Evolutionary conservation across 2,888 invertebrate genomes (phyloP), one percentile per base, ranked within the genome.

Genomic region (Nomada hirtipes): DNA sequence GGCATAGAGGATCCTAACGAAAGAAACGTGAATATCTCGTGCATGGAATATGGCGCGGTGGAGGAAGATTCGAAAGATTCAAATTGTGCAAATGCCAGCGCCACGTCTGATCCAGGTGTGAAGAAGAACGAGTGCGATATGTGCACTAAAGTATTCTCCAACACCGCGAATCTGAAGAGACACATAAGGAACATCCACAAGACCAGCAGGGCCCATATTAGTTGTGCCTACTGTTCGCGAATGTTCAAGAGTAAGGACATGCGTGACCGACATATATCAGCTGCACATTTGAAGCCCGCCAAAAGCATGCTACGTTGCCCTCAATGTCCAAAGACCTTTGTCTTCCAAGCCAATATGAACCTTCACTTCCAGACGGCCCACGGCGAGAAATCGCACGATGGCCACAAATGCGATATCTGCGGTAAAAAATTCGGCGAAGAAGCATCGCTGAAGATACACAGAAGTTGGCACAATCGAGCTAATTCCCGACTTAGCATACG

Each of bases 381-480:
- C 23, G 47, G 61, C 2, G 64, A 65, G 10, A 78, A 73, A 61
- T 36, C 75, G 4, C n/a, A 29, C 1, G 65, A 23, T 0, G 71
- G 94, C 80, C 95, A 95, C 88, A 95, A 95, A 91, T 96, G 96
- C 87, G 95, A 95, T 85, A 95, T 96, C 70, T 96, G 96, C 86
- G 95, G 95, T 1, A 96, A 96, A 83, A 94, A 95, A 0, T 95
- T 96, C 68, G 95, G 94, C 79, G 96, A 96, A 18, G 96, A 96
- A 29, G 94, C 95, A 23, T 96, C 96, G 15, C 91, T 96, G 44
- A 96, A 95, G 69, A 96, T 94, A 93, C 96, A 95, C 93, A 95
- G 93, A 93, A 96, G 94, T 91, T 96, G 91, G 94, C 96, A 93
- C 94, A 96, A 93, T 92, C 95, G 91, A 90, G 95, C 90, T 92